Conservation (phyloP, 2,113 vertebrate genomes). For the Mystacornis crossleyi region DNA sequence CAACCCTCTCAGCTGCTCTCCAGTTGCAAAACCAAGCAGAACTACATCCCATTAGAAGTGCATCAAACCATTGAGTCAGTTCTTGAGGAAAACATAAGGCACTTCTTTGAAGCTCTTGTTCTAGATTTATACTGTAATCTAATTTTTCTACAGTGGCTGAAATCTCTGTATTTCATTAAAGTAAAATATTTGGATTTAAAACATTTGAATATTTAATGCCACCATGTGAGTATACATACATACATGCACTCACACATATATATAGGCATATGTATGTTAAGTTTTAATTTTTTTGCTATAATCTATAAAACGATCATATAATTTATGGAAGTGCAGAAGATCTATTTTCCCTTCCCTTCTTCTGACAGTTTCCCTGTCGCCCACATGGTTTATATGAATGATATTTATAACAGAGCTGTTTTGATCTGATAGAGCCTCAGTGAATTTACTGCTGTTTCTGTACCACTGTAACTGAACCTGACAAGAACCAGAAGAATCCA, state of each 20-base stretch:
- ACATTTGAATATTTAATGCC: neutral
- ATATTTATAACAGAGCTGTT: slow-evolving; percentile 45
- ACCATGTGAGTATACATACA: neutral
- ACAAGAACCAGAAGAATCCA: slow-evolving; percentile 39
- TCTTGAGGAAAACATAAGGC: neutral
- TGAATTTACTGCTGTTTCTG: slow-evolving; percentile 56
- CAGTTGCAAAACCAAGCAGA: neutral
- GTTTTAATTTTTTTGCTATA: neutral
- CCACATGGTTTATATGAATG: slow-evolving; percentile 39
- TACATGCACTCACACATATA: neutral
- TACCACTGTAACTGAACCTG: slow-evolving; percentile 38
- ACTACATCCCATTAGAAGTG: neutral
- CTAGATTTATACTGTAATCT: neutral
- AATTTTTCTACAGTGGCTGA: neutral
- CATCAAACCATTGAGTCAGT: neutral
- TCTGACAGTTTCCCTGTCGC: neutral
- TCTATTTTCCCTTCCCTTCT: neutral
- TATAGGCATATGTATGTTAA: neutral
- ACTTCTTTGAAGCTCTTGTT: neutral
- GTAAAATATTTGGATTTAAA: neutral
- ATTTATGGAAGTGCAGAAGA: slow-evolving; percentile 32
- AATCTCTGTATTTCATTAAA: neutral
- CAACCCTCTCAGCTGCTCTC: neutral
- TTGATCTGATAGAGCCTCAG: slow-evolving; percentile 49
- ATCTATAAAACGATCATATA: neutral